Evolutionary conservation across 2,113 vertebrate genomes (phyloP).

Genomic region (Paradoxurus hermaphroditus): DNA sequence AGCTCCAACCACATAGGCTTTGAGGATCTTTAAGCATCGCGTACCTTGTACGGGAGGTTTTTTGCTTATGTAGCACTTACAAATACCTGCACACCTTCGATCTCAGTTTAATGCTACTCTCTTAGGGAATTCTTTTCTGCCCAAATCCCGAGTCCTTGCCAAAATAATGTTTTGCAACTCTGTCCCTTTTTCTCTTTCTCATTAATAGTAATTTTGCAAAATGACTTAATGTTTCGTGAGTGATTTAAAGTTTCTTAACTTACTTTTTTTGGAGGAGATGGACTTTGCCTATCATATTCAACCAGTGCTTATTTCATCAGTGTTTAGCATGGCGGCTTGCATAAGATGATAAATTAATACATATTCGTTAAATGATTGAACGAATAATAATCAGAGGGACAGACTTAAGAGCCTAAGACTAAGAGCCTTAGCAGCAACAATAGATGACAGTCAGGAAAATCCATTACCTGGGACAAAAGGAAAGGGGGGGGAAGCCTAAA

Average conservation of each 20-base stretch:
- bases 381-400: not conserved
- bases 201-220: not conserved
- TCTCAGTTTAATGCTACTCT: not conserved
- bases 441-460: not conserved
- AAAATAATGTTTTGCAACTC: not conserved
- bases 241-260: not conserved
- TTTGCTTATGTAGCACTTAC: not conserved
- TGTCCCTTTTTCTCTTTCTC: not conserved
- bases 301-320: not conserved
- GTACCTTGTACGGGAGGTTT: not conserved
- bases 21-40: not conserved
- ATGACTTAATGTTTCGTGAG: not conserved
- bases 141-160: not conserved
- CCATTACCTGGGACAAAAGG: not conserved
- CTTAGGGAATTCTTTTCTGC: not conserved
- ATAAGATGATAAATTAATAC: constrained; percentile 15
- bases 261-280: not conserved
- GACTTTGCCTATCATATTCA: not conserved
- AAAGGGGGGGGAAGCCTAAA: not conserved
- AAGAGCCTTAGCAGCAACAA: not conserved
- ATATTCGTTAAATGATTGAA: not conserved
- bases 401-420: not conserved
- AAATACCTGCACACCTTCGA: not conserved
- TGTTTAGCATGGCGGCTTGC: not conserved
- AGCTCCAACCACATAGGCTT: not conserved